Conservation (phyloP, 1,140 invertebrate species). For the Hypothenemus hampei region DNA sequence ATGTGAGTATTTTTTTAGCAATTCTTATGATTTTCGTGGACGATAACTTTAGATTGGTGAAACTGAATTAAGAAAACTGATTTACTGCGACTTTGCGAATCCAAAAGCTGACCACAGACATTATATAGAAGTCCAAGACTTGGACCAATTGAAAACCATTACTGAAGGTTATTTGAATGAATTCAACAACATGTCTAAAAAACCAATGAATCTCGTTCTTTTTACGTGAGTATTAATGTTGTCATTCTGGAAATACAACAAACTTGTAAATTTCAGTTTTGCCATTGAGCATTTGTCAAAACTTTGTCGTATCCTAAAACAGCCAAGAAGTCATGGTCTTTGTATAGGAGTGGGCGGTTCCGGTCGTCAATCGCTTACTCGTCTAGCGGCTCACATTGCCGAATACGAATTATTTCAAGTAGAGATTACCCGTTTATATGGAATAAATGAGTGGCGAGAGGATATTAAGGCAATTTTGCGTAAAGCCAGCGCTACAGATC, state of each 20-base stretch:
- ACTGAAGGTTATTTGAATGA: conserved; percentile 88
- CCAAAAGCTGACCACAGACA: conserved; percentile 84
- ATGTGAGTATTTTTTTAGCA: conserved; percentile 30
- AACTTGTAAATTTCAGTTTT: conserved; percentile 55
- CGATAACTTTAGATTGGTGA: conserved; percentile 60
- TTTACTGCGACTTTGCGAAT: conserved; percentile 95
- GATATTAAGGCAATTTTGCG: conserved; percentile 78
- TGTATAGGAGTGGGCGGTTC: conserved; percentile 89
- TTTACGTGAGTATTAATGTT: conserved; percentile 61
- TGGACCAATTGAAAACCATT: conserved; percentile 76
- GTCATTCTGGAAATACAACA: neutral
- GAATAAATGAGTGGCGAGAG: conserved; percentile 81
- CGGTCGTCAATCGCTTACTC: conserved; percentile 83
- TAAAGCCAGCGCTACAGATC: conserved; percentile 75
- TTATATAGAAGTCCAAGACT: conserved; percentile 83
- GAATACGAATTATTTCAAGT: conserved; percentile 91
- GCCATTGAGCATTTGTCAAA: conserved; percentile 92
- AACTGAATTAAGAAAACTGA: conserved; percentile 75
- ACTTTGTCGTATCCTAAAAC: conserved; percentile 86
- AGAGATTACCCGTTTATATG: conserved; percentile 86
- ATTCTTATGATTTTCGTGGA: neutral
- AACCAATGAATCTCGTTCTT: conserved; percentile 94
- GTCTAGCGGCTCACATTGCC: conserved; percentile 86
- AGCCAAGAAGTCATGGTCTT: conserved; percentile 80
- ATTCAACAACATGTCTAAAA: conserved; percentile 95